Percentiles rank a stretch among this genome's conserved stretches.
Conservation (phyloP, 2,888 invertebrate species). For the Sinopyrophorus schimmeli region DNA sequence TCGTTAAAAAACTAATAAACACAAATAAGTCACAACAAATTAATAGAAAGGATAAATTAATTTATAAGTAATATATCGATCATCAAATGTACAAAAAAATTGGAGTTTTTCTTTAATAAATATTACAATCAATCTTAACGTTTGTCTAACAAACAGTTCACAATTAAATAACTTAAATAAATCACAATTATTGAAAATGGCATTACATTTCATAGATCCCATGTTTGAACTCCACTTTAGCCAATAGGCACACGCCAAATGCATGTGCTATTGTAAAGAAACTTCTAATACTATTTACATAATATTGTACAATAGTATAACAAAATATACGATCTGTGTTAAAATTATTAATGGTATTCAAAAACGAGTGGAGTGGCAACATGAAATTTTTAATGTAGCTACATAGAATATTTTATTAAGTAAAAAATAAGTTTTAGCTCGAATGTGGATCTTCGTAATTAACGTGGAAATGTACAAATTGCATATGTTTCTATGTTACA, state of each 20-base stretch:
- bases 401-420: slow-evolving; percentile 25
- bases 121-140: too few relatives aligned
- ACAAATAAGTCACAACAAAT: slow-evolving; percentile 26
- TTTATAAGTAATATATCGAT: too few relatives aligned
- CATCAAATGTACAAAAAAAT: too few relatives aligned
- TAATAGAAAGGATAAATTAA: slow-evolving; percentile 16
- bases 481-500: slow-evolving; percentile 30
- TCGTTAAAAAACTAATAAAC: slow-evolving; percentile 34
- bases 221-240: too few relatives aligned
- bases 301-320: too few relatives aligned
- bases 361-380: slow-evolving; percentile 17
- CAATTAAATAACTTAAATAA: neutral
- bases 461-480: slow-evolving; percentile 31
- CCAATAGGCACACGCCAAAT: neutral
- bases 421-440: slow-evolving; percentile 29
- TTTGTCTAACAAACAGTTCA: too few relatives aligned
- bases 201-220: too few relatives aligned
- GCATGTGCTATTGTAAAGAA: too few relatives aligned
- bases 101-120: too few relatives aligned
- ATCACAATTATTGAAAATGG: slow-evolving; percentile 1
- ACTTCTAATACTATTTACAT: too few relatives aligned
- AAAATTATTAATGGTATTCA: too few relatives aligned
- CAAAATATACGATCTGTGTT: too few relatives aligned
- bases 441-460: slow-evolving; percentile 27
- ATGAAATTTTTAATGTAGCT: slow-evolving; percentile 21